A percentile compares a stretch with the other conserved stretches of the same genome.
phyloP scores from a whole-genome alignment of 2,113 vertebrate genomes.

The Isurus oxyrinchus region DNA sequence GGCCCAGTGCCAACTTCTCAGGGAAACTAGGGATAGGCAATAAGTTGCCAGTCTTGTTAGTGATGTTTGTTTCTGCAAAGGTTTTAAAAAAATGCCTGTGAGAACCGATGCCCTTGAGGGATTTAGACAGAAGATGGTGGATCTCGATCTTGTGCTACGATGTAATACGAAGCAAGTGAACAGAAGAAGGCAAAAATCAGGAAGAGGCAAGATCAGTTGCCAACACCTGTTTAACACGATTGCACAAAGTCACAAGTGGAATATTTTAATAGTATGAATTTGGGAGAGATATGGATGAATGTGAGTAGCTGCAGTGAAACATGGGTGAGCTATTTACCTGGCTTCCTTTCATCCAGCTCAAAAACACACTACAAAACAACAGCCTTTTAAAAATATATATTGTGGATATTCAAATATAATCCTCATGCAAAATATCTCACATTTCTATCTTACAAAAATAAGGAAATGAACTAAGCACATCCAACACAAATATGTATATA shows the following conservation, averaged over 20 bases:
- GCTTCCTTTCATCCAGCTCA: background rate
- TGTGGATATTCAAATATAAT: background rate
- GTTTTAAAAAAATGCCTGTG: background rate
- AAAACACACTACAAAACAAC: background rate
- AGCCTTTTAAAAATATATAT: background rate
- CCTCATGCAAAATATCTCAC: background rate
- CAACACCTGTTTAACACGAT: background rate
- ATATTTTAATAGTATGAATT: background rate
- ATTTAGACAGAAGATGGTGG: background rate
- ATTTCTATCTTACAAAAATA: background rate
- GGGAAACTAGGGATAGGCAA: background rate
- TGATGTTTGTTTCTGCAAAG: background rate
- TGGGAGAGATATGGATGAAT: background rate
- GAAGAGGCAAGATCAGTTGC: background rate
- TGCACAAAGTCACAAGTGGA: background rate
- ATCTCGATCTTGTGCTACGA: background rate
- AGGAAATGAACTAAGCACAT: background rate
- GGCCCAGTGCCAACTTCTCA: background rate
- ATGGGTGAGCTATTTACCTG: conserved; percentile 10
- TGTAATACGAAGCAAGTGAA: background rate
- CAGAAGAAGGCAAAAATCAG: no score
- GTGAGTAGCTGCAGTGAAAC: background rate
- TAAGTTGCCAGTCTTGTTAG: background rate
- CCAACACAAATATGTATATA: background rate
- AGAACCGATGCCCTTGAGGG: background rate